These are phyloP conservation scores for Cuniculus paca DNA, from an alignment of 2,797 vertebrate species.

Conservation along the genomic window DNA sequence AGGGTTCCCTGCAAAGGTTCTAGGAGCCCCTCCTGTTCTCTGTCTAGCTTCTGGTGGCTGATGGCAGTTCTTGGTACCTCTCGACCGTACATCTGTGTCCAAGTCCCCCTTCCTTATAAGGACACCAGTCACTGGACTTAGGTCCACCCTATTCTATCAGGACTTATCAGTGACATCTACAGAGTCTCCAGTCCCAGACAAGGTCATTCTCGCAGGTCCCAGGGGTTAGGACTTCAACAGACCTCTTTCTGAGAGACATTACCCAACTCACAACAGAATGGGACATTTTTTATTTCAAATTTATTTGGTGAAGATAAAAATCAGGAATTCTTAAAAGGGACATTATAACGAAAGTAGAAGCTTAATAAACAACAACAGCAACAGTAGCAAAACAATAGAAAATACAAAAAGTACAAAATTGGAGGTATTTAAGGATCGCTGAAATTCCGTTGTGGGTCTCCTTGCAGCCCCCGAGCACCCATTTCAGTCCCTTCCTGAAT, in stretches of 20 bases:
- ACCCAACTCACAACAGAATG: not conserved
- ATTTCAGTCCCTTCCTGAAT: not conserved
- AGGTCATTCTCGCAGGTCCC: not conserved
- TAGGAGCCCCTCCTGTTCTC: not conserved
- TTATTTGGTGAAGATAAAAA: not conserved
- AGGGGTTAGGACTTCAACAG: too few relatives aligned
- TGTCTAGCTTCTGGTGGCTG: not conserved
- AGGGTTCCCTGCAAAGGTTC: not conserved
- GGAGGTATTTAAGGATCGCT: not conserved
- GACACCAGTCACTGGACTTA: not conserved
- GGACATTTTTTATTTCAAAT: not conserved
- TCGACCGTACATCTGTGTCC: not conserved
- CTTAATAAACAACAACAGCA: not conserved
- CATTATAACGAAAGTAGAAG: constrained; percentile 1
- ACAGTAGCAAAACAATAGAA: not conserved
- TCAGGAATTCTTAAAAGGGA: constrained; percentile 24
- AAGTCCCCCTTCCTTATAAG: not conserved
- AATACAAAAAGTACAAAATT: not conserved
- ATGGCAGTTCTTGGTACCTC: not conserved
- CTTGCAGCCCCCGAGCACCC: not conserved
- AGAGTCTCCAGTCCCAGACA: not conserved
- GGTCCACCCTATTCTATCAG: not conserved
- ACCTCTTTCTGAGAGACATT: not conserved
- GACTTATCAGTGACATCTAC: not conserved
- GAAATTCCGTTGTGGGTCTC: not conserved